Evolutionary conservation across 2,113 vertebrate species (phyloP).

Genomic region (Crypturellus undulatus): DNA sequence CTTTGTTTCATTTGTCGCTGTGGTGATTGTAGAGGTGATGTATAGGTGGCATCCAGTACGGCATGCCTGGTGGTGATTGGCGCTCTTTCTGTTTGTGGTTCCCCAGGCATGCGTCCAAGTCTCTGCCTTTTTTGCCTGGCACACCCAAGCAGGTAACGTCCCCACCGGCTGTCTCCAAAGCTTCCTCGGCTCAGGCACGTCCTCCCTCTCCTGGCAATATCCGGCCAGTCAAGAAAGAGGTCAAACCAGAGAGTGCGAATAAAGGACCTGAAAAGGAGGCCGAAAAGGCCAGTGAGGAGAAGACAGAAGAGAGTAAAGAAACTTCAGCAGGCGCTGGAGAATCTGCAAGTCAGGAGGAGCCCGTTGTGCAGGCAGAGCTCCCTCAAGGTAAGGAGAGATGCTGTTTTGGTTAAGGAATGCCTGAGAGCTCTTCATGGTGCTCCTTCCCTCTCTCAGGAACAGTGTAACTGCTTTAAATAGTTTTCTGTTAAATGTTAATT

Average conservation of each 20-base stretch:
- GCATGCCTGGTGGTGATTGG: neutral
- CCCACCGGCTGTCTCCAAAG: slow-evolving; percentile 76
- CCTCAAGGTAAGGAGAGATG: slow-evolving; percentile 59
- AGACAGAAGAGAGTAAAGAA: slow-evolving; percentile 44
- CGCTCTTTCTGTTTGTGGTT: slow-evolving; percentile 12
- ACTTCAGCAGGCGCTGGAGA: slow-evolving; percentile 42
- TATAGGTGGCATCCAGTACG: neutral
- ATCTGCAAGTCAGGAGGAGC: slow-evolving; percentile 28
- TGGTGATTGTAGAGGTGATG: neutral
- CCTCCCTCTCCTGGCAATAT: slow-evolving; percentile 89
- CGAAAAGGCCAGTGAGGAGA: slow-evolving; percentile 41
- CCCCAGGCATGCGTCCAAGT: slow-evolving; percentile 79
- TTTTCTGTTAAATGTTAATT: neutral
- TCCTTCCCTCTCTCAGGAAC: neutral
- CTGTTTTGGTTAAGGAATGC: neutral
- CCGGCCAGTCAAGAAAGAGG: slow-evolving; percentile 82
- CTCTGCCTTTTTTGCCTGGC: slow-evolving; percentile 80
- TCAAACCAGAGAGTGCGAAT: slow-evolving; percentile 75
- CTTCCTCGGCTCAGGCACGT: slow-evolving; percentile 58
- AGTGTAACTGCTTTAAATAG: neutral
- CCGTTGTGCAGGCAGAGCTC: neutral
- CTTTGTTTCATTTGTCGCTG: neutral
- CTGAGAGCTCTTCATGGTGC: neutral
- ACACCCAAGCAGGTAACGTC: slow-evolving; percentile 84
- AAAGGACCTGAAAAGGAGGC: slow-evolving; percentile 66